phyloP scores from a whole-genome alignment of 2,797 vertebrate species.

The Phoxinus dragarum region DNA sequence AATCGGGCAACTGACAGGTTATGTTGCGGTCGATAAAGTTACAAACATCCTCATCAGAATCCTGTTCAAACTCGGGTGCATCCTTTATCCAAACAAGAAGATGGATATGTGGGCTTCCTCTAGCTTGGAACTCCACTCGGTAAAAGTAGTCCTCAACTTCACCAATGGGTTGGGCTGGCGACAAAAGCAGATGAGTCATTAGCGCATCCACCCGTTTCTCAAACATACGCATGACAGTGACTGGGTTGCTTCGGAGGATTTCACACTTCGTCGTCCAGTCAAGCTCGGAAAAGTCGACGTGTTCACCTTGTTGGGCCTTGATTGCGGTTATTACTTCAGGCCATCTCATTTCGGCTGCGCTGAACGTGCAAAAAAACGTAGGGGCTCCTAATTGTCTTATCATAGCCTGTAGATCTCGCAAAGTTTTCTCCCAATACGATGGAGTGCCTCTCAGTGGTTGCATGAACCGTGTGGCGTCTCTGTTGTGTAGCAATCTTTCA shows the following conservation, averaged over 20 bases:
- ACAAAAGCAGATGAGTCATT: constrained; percentile 22
- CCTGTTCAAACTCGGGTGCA: neutral
- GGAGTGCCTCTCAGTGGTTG: constrained; percentile 54
- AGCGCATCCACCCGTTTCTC: constrained; percentile 8
- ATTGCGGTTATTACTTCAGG: constrained; percentile 18
- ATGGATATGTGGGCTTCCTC: constrained; percentile 31
- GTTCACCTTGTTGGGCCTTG: constrained; percentile 39
- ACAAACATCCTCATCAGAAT: no score
- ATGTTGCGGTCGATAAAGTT: no score
- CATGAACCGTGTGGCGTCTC: constrained; percentile 50
- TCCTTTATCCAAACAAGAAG: constrained; percentile 7
- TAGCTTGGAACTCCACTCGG: constrained; percentile 20
- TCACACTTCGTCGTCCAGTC: constrained; percentile 16
- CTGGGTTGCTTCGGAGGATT: constrained; percentile 10
- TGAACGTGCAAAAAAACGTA: constrained; percentile 12
- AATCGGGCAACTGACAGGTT: no score
- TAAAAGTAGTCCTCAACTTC: constrained; percentile 27
- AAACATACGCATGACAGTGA: constrained; percentile 29
- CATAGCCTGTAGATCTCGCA: constrained; percentile 37
- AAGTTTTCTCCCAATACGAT: constrained; percentile 51
- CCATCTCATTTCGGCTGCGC: constrained; percentile 30
- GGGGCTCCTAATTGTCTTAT: constrained; percentile 41
- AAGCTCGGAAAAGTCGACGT: constrained; percentile 22
- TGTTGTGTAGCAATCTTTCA: constrained; percentile 9
- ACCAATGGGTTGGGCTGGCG: constrained; percentile 38